A percentile compares a stretch with the other conserved stretches of the same genome.
These are phyloP conservation scores for Morinoia aosen DNA, from an alignment of 2,888 invertebrate genomes.

Conservation along the genomic window DNA sequence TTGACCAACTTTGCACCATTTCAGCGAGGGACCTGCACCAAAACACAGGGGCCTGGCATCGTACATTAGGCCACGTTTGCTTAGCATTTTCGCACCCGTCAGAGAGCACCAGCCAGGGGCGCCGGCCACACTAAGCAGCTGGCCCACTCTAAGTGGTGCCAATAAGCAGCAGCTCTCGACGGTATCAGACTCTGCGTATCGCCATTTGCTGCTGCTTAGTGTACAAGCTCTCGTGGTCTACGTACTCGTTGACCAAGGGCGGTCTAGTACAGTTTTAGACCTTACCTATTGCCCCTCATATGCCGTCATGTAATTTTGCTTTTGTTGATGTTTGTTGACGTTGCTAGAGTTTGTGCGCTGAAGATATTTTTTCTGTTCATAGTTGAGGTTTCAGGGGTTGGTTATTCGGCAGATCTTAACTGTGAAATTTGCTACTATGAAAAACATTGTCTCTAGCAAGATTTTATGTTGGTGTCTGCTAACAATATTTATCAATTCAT, in stretches of 20 bases:
- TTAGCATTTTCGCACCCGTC: conserved; percentile 34
- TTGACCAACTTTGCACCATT: not conserved
- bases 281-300: not conserved
- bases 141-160: conserved; percentile 38
- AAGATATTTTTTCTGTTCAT: not conserved
- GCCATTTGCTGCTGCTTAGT: conserved; percentile 22
- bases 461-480: not conserved
- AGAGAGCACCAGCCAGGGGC: not conserved
- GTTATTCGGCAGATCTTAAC: not conserved
- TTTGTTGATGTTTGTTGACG: not conserved
- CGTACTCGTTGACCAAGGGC: conserved; percentile 33
- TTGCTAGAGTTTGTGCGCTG: not conserved
- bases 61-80: conserved; percentile 7
- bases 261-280: not conserved
- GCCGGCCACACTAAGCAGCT: conserved; percentile 27
- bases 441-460: not conserved
- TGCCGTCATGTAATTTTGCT: not conserved
- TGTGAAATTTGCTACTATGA: not conserved
- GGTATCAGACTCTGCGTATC: conserved; percentile 13
- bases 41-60: not conserved
- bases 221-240: not conserved
- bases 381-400: not conserved
- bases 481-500: not conserved
- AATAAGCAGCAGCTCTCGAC: conserved; percentile 45
- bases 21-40: not conserved